phyloP scores from a whole-genome alignment of 1,140 invertebrate species.

The Scaptomyza montana region DNA sequence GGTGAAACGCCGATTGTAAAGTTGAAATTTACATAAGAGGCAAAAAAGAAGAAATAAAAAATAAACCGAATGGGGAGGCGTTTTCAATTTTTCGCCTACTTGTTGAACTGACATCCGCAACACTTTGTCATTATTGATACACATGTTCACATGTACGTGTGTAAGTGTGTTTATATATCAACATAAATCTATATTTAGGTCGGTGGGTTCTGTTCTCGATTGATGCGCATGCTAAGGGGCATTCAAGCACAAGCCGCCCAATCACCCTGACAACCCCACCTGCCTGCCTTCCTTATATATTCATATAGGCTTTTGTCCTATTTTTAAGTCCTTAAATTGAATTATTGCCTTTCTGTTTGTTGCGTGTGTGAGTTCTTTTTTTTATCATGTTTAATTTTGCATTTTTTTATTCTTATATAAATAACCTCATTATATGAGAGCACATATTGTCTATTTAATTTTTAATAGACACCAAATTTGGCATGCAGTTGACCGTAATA shows the following conservation, averaged over 20 bases:
- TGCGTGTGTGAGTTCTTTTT: constrained; percentile 19
- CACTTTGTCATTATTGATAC: constrained; percentile 42
- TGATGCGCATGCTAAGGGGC: constrained; percentile 31
- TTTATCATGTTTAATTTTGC: constrained; percentile 36
- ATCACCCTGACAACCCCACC: not conserved
- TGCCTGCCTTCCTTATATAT: constrained; percentile 22
- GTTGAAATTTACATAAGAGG: constrained; percentile 30
- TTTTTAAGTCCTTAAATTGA: constrained; percentile 67
- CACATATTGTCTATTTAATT: constrained; percentile 58
- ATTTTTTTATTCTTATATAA: constrained; percentile 47
- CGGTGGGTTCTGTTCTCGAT: constrained; percentile 33
- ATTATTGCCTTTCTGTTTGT: constrained; percentile 42
- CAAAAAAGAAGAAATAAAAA: not conserved
- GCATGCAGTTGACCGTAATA: constrained; percentile 44
- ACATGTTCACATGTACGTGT: not conserved
- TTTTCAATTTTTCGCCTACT: constrained; percentile 52
- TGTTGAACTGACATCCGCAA: constrained; percentile 46
- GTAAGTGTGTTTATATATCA: not conserved
- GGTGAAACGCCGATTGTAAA: constrained; percentile 34
- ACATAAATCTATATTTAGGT: constrained; percentile 44
- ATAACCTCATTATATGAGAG: constrained; percentile 57
- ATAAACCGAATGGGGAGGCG: not conserved
- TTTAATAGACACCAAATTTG: constrained; percentile 69
- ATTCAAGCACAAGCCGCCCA: constrained; percentile 6
- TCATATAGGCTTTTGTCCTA: constrained; percentile 66